Evolutionary conservation across 2,113 vertebrate genomes (phyloP).

Genomic region (Gallinago media): DNA sequence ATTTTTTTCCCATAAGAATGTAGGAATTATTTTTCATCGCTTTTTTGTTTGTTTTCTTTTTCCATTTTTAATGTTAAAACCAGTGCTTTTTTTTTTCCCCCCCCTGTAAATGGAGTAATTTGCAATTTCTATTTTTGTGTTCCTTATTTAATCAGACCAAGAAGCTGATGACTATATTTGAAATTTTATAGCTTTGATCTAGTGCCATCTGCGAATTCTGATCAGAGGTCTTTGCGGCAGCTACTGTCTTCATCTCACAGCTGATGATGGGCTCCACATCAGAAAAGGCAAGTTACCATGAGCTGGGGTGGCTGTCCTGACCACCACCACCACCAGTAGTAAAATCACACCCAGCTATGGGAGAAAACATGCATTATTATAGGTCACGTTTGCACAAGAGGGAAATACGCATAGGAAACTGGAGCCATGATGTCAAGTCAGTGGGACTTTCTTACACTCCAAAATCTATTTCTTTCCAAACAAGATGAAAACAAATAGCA

Average conservation of each 20-base stretch:
- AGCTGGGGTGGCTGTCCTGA: neutral
- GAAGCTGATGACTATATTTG: neutral
- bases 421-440: neutral
- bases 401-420: neutral
- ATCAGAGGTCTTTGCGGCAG: neutral
- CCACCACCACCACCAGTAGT: neutral
- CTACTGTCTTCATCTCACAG: neutral
- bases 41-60: neutral
- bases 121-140: neutral
- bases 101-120: accelerated
- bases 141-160: neutral
- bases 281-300: neutral
- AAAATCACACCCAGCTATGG: neutral
- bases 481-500: neutral
- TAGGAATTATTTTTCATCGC: neutral
- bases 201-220: neutral
- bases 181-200: neutral
- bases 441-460: neutral
- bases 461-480: neutral
- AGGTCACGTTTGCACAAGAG: neutral
- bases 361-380: neutral
- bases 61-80: neutral
- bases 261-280: neutral
- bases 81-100: accelerated
- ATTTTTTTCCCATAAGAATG: neutral